These are phyloP conservation scores for Clarias laeviceps DNA, from an alignment of 2,797 vertebrate species.

Conservation along the genomic window DNA sequence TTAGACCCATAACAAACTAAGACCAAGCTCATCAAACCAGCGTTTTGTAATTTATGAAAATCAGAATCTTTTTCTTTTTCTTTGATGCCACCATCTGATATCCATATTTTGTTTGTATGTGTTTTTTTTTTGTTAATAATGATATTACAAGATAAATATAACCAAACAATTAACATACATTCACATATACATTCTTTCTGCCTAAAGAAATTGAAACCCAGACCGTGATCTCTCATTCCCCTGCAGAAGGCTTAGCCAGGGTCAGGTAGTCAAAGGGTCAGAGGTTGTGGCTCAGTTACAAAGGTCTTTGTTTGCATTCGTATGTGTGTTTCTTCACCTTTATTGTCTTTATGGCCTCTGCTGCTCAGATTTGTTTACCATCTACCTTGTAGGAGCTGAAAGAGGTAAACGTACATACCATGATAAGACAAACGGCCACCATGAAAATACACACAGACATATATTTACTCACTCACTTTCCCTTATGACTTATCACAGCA, in stretches of 20 bases:
- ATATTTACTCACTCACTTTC: constrained; percentile 44
- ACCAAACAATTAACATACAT: background rate
- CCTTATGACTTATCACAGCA: constrained; percentile 27
- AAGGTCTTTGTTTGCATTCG: constrained; percentile 59
- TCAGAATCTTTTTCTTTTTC: background rate
- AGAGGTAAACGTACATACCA: constrained; percentile 34
- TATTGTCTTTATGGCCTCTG: constrained; percentile 53
- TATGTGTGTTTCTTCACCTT: constrained; percentile 58
- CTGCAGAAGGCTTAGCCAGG: constrained; percentile 21
- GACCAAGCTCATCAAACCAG: background rate
- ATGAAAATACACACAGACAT: constrained; percentile 35
- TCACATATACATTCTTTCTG: background rate
- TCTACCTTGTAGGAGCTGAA: constrained; percentile 34
- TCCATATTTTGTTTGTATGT: background rate
- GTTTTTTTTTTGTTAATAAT: background rate
- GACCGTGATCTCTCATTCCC: background rate
- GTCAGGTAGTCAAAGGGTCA: constrained; percentile 51
- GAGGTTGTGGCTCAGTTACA: constrained; percentile 60
- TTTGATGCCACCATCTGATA: background rate
- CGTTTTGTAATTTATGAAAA: background rate
- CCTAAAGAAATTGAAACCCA: background rate
- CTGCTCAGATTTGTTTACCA: constrained; percentile 53
- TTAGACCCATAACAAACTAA: background rate
- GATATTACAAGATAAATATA: background rate
- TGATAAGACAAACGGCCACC: constrained; percentile 19